Percentiles rank a stretch among this genome's conserved stretches.
These are phyloP conservation scores for Baryphthengus martii DNA, from an alignment of 2,113 vertebrate genomes.

Conservation along the genomic window DNA sequence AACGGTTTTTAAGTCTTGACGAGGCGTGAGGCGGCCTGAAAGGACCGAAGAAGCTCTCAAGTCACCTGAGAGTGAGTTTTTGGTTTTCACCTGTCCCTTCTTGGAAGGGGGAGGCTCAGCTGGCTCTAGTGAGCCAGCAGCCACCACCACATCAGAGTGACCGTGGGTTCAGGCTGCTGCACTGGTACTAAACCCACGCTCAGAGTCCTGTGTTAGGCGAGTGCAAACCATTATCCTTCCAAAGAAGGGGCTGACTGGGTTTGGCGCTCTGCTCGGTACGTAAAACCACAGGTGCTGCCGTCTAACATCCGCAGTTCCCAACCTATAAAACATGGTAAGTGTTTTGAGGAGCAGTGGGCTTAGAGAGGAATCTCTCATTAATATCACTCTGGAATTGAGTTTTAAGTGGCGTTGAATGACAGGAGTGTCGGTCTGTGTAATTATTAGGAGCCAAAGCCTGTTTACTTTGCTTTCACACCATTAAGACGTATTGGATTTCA, in stretches of 20 bases:
- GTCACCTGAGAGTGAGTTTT: background rate
- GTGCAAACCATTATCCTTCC: background rate
- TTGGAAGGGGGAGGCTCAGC: background rate
- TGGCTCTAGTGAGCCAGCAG: background rate
- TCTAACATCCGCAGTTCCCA: background rate
- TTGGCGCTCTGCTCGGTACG: background rate
- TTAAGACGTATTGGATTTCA: background rate
- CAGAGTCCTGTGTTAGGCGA: fast-evolving
- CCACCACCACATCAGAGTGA: background rate
- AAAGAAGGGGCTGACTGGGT: background rate
- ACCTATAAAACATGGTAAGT: background rate
- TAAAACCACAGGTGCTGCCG: background rate
- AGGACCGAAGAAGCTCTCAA: fast-evolving
- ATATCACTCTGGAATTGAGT: background rate
- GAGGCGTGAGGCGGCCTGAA: background rate
- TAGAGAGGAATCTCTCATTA: slow-evolving; percentile 13
- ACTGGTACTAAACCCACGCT: background rate
- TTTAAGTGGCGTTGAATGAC: slow-evolving; percentile 57
- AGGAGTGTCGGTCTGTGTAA: slow-evolving; percentile 14
- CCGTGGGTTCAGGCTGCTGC: background rate
- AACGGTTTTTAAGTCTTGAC: background rate
- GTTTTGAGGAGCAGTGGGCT: background rate
- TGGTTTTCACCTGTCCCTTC: background rate
- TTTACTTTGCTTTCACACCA: background rate
- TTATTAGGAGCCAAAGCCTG: slow-evolving; percentile 25